Evolutionary conservation across 1,140 invertebrate species (phyloP).

Genomic region (Plectrocnemia conspersa): DNA sequence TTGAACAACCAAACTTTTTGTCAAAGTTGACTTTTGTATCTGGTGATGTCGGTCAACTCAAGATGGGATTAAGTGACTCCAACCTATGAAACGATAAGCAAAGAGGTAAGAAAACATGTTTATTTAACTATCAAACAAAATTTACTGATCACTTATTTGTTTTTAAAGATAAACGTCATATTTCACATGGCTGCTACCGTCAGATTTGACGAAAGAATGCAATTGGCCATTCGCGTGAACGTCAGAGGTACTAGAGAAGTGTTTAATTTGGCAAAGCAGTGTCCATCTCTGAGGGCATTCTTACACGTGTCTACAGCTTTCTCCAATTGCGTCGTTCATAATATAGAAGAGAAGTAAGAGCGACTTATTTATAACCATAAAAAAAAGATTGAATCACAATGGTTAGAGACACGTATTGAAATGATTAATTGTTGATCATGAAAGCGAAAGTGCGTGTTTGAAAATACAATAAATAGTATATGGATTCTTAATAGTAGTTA

Average conservation of each 20-base stretch:
- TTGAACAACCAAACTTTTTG: slow-evolving; percentile 55
- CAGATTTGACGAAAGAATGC: slow-evolving; percentile 61
- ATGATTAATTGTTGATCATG: too few relatives aligned
- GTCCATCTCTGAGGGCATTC: slow-evolving; percentile 46
- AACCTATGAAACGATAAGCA: slow-evolving; percentile 64
- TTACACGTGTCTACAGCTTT: slow-evolving; percentile 69
- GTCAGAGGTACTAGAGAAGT: slow-evolving; percentile 59
- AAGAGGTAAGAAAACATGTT: slow-evolving; percentile 62
- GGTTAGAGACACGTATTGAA: background rate
- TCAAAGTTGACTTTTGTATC: slow-evolving; percentile 56
- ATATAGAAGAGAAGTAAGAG: slow-evolving; percentile 56
- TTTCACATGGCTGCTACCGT: slow-evolving; percentile 65
- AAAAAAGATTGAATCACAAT: slow-evolving; percentile 52
- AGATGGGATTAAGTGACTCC: slow-evolving; percentile 59
- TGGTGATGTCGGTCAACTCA: slow-evolving; percentile 64
- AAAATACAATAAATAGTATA: too few relatives aligned
- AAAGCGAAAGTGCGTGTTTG: too few relatives aligned
- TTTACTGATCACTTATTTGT: too few relatives aligned
- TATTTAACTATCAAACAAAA: too few relatives aligned
- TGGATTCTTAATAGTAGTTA: too few relatives aligned
- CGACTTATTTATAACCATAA: slow-evolving; percentile 51
- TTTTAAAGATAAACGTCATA: slow-evolving; percentile 53
- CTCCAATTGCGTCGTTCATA: slow-evolving; percentile 57
- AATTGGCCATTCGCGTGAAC: slow-evolving; percentile 61
- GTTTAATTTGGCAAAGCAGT: slow-evolving; percentile 43